Percentiles rank a stretch among this genome's conserved stretches.
phyloP scores from a whole-genome alignment of 2,888 invertebrate species.

The Metellina segmentata region DNA sequence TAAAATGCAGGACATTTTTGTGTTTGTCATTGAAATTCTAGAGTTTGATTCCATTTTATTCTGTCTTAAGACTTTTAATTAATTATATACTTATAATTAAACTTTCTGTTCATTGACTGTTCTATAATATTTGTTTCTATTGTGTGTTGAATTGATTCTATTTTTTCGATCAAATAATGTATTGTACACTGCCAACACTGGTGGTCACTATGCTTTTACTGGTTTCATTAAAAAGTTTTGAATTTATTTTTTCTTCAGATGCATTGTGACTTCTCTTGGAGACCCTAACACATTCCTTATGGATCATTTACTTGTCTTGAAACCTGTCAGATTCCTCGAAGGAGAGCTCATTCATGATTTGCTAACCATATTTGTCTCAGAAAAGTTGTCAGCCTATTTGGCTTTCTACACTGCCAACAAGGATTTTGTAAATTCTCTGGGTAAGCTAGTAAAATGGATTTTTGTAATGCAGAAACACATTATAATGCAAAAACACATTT shows the following conservation, averaged over 20 bases:
- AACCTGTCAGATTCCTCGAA: constrained; percentile 96
- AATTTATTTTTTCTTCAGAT: constrained; percentile 81
- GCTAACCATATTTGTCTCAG: constrained; percentile 95
- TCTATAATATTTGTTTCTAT: neutral
- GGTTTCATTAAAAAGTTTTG: neutral
- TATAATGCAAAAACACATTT: no score
- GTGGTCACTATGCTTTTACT: neutral
- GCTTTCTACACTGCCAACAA: constrained; percentile 95
- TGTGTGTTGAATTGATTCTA: neutral
- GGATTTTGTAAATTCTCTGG: constrained; percentile 88
- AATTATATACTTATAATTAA: no score
- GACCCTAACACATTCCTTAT: constrained; percentile 97
- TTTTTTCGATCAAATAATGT: neutral
- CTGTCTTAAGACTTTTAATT: no score
- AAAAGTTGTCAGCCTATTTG: constrained; percentile 94
- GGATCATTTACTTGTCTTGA: constrained; percentile 94
- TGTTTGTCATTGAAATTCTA: no score
- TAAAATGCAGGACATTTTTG: no score
- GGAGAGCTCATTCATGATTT: constrained; percentile 97
- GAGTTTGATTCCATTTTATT: no score
- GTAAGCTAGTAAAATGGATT: constrained; percentile 79
- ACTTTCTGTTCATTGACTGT: neutral
- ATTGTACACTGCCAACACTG: neutral
- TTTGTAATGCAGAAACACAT: no score
- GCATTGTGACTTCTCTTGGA: constrained; percentile 96